Conservation (phyloP, 2,888 invertebrate species). For the Ichneumoninae sp. region DNA sequence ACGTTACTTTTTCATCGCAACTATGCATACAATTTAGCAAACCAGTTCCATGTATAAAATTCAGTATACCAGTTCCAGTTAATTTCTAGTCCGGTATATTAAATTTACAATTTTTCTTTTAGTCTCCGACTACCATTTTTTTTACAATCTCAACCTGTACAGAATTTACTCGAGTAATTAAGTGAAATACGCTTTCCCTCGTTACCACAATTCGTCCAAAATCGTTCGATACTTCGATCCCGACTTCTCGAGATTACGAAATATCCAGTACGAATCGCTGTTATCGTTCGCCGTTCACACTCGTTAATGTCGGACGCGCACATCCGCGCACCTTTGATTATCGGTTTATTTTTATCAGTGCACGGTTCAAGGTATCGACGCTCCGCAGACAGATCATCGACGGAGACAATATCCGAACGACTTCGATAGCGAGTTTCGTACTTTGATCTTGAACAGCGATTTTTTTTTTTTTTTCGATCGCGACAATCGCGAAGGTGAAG, state of each 20-base stretch:
- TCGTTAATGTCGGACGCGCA: neutral
- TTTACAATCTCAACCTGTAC: too few relatives aligned
- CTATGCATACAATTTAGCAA: too few relatives aligned
- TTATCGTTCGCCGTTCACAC: constrained; percentile 24
- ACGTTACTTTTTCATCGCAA: too few relatives aligned
- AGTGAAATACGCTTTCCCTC: neutral
- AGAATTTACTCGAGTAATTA: too few relatives aligned
- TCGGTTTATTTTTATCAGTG: constrained; percentile 32
- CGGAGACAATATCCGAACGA: neutral
- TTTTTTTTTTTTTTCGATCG: neutral
- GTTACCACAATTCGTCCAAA: neutral
- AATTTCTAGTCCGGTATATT: too few relatives aligned
- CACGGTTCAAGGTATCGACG: neutral
- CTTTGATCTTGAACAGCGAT: neutral
- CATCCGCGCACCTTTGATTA: neutral
- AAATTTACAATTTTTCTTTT: too few relatives aligned
- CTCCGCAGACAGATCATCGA: neutral
- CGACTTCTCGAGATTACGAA: constrained; percentile 31
- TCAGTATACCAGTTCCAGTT: too few relatives aligned
- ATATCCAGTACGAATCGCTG: constrained; percentile 12
- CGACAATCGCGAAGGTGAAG: neutral
- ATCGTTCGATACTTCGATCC: neutral
- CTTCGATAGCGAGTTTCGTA: neutral
- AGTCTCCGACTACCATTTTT: too few relatives aligned
- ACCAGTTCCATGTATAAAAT: too few relatives aligned